Percentiles rank a stretch among this genome's conserved stretches.
Conservation (phyloP, 2,797 vertebrate genomes). For the Sparus aurata region DNA sequence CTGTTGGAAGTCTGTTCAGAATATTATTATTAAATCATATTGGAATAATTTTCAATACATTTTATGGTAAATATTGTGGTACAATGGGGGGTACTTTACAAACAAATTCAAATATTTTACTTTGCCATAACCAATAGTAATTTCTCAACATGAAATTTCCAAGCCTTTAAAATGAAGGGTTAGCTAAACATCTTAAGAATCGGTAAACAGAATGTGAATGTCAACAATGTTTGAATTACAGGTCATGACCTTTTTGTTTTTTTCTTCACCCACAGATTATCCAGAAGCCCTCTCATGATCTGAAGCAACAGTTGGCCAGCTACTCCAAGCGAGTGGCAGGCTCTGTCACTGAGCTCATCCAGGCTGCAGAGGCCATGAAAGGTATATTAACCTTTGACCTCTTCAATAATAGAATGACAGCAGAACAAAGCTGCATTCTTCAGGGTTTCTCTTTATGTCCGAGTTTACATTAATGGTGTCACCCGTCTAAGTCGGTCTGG, state of each 20-base stretch:
- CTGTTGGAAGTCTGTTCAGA: no score
- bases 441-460: neutral
- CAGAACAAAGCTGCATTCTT: neutral
- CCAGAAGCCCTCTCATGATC: conserved; percentile 93
- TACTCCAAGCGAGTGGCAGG: conserved; percentile 94
- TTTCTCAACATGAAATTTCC: no score
- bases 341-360: conserved; percentile 97
- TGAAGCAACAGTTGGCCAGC: conserved; percentile 91
- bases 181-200: neutral
- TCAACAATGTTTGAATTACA: neutral
- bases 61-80: no score
- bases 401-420: neutral
- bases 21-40: no score
- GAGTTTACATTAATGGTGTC: neutral
- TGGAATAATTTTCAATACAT: no score
- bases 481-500: neutral
- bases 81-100: no score
- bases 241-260: neutral
- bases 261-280: conserved; percentile 75
- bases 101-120: no score
- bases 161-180: no score
- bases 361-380: conserved; percentile 98
- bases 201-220: neutral
- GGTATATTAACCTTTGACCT: conserved; percentile 79
- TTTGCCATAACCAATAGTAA: no score